These are phyloP conservation scores for Nymphalis polychloros DNA, from an alignment of 2,888 invertebrate species.

Conservation along the genomic window DNA sequence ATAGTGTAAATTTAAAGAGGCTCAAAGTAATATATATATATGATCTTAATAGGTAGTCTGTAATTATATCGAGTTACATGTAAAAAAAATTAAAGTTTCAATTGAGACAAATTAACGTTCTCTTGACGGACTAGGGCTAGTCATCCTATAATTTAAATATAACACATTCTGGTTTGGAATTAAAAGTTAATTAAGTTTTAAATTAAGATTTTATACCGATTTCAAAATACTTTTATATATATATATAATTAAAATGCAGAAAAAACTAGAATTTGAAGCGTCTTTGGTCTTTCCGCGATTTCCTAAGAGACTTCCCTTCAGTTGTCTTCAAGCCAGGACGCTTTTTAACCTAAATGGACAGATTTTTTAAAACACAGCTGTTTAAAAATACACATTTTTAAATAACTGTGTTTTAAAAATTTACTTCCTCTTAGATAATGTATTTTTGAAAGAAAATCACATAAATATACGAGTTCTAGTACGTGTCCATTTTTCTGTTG, in stretches of 20 bases:
- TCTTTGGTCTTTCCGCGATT: slow-evolving; percentile 23
- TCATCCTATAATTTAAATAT: too few species aligned
- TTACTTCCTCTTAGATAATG: background rate
- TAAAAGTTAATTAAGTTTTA: background rate
- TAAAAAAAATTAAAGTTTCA: too few species aligned
- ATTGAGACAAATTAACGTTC: too few species aligned
- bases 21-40: too few species aligned
- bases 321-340: slow-evolving; percentile 4
- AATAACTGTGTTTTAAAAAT: slow-evolving; percentile 6
- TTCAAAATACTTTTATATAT: slow-evolving; percentile 6
- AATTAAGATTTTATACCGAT: background rate
- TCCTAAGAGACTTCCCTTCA: slow-evolving; percentile 22
- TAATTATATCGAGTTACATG: too few species aligned
- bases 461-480: too few species aligned
- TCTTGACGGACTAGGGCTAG: too few species aligned
- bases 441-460: background rate
- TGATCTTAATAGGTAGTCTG: too few species aligned
- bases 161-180: background rate
- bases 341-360: slow-evolving; percentile 13
- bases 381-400: too few species aligned
- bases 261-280: slow-evolving; percentile 21
- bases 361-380: too few species aligned
- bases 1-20: too few species aligned
- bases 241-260: slow-evolving; percentile 10
- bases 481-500: too few species aligned